Evolutionary conservation across 1,140 invertebrate genomes (phyloP), one percentile per base, ranked within the genome.

Genomic region (Calephelis virginiensis): DNA sequence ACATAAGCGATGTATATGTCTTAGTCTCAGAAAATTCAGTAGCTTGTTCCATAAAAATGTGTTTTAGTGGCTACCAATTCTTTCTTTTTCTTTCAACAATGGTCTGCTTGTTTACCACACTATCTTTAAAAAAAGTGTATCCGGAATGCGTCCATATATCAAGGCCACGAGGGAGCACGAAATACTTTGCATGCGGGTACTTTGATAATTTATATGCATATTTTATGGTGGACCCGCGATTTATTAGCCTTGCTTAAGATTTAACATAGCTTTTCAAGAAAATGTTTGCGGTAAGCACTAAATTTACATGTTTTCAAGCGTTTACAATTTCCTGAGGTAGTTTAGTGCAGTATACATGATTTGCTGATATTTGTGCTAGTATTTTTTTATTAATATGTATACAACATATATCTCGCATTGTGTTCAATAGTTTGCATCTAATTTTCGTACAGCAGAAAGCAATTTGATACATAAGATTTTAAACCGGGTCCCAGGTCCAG

Each of bases 121-220:
- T 43, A 43, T 43, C 40, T 8, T 40, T 43, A 43, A 43, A 43
- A 43, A 43, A 43, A 43, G 40, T 43, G 6, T 43, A 56, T 37
- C 10, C 28, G 28, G 9, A 37, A 11, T 56, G 17, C 50, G 11
- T 28, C 17, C 28, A 12, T 56, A 56, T 56, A 56, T 56, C 53
- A 37, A 37, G 53, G 28, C 53, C 28, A 56, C 53, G 14, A 12
- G 60, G 40, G 43, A 61, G 10, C 12, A 61, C 43, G n/a, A 40
- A 61, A 43, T 46, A 61, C 37, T 61, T 13, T 61, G 69, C 59
- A 69, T 69, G 56, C 53, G 62, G 68, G 67, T 66, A 71, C 66
- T 73, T 67, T 65, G 69, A 77, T 73, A 73, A 73, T 77, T 77
- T 77, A 77, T 75, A 75, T 75, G 73, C 73, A 74, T 77, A 75